phyloP scores from a whole-genome alignment of 2,113 vertebrate genomes.

The Rhinolophus sinicus region DNA sequence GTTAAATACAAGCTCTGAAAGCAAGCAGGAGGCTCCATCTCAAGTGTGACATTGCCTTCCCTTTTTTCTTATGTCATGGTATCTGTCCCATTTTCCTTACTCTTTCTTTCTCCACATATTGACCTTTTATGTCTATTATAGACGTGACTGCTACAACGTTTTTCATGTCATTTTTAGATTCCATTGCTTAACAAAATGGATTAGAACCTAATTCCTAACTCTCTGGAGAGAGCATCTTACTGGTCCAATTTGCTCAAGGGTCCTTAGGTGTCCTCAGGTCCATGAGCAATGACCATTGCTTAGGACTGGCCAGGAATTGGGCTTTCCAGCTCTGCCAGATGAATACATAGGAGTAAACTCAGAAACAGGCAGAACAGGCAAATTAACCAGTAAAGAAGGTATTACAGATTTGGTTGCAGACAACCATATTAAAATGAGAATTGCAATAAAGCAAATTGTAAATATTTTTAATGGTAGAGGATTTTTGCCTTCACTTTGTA shows the following conservation, averaged over 20 bases:
- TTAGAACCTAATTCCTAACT: not conserved
- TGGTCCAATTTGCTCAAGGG: not conserved
- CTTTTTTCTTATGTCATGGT: not conserved
- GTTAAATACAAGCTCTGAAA: not conserved
- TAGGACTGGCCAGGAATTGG: not conserved
- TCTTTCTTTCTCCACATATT: not conserved
- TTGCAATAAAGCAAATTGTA: too few relatives aligned
- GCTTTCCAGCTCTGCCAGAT: not conserved
- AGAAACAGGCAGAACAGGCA: not conserved
- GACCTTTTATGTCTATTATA: not conserved
- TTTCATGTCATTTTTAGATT: not conserved
- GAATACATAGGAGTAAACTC: not conserved
- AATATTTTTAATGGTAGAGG: too few relatives aligned
- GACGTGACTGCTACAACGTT: not conserved
- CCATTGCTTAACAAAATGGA: not conserved
- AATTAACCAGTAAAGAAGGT: not conserved
- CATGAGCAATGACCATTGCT: not conserved
- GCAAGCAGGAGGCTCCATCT: not conserved
- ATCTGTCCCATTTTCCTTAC: not conserved
- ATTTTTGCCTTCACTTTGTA: too few relatives aligned
- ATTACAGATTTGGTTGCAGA: too few relatives aligned
- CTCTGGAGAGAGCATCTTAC: not conserved
- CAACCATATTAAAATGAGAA: too few relatives aligned
- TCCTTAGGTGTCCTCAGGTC: not conserved
- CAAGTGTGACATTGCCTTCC: too few relatives aligned